Conservation (phyloP, 2,888 invertebrate genomes). For the Pyrochroa serraticornis region DNA sequence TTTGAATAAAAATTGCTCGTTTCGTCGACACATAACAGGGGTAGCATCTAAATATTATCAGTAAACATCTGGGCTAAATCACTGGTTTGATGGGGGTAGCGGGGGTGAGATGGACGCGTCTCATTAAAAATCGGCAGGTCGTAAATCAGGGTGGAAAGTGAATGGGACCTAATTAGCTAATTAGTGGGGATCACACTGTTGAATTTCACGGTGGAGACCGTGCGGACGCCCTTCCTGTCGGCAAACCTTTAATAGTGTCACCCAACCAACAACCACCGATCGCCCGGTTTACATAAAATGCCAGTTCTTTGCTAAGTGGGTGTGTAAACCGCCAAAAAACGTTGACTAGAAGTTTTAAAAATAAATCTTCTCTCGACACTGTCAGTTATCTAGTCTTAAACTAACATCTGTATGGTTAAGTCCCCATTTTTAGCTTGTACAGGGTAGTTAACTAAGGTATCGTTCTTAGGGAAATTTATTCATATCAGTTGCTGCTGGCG, state of each 20-base stretch:
- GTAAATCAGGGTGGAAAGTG: conserved; percentile 39
- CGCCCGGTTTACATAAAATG: too few species aligned
- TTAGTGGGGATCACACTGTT: conserved; percentile 47
- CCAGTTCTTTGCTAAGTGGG: too few species aligned
- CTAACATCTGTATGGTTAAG: too few species aligned
- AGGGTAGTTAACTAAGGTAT: too few species aligned
- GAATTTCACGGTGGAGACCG: conserved; percentile 44
- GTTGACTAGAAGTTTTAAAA: too few species aligned
- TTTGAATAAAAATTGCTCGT: conserved; percentile 51
- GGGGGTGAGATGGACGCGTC: conserved; percentile 24
- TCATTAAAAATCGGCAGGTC: conserved; percentile 45
- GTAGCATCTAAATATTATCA: not conserved
- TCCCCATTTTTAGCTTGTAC: too few species aligned
- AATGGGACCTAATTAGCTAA: conserved; percentile 45
- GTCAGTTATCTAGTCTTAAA: too few species aligned
- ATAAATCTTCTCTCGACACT: too few species aligned
- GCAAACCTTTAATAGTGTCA: conserved; percentile 9
- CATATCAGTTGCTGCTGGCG: too few species aligned
- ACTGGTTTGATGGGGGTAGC: too few species aligned
- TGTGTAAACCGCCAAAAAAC: too few species aligned
- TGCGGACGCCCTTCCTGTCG: conserved; percentile 33
- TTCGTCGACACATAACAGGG: not conserved
- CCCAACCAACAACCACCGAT: not conserved
- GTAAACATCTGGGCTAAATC: conserved; percentile 2
- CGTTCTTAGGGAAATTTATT: too few species aligned